Evolutionary conservation across 2,888 invertebrate species (phyloP).

Genomic region (Megastigmus dorsalis): DNA sequence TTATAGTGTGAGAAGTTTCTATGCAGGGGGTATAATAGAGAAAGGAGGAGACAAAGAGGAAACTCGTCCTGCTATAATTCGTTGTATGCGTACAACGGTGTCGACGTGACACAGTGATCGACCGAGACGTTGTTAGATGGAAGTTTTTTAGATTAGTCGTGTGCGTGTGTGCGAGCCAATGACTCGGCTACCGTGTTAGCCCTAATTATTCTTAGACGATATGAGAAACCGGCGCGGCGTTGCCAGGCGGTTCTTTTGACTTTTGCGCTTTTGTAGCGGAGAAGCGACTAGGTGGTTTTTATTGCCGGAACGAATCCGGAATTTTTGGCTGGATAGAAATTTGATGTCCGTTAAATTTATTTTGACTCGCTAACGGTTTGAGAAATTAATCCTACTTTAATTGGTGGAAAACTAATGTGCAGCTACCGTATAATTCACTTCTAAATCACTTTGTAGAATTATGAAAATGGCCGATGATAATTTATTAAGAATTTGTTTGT

Average conservation of each 20-base stretch:
- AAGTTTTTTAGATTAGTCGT: conserved; percentile 15
- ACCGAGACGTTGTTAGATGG: conserved; percentile 39
- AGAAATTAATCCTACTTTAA: no score
- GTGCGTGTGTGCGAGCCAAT: conserved; percentile 38
- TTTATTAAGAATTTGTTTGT: no score
- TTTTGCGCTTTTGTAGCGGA: background rate
- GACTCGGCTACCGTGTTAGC: conserved; percentile 24
- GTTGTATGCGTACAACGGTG: conserved; percentile 23
- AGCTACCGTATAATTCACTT: no score
- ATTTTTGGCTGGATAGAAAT: background rate
- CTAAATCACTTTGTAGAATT: no score
- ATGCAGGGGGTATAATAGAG: background rate
- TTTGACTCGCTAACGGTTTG: no score
- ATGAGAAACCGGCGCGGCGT: no score
- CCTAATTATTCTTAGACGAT: conserved; percentile 51
- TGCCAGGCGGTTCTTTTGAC: conserved; percentile 13
- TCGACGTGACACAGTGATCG: conserved; percentile 47
- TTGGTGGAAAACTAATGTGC: no score
- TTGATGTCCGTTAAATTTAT: conserved; percentile 30
- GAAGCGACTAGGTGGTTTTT: background rate
- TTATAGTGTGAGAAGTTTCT: conserved; percentile 9
- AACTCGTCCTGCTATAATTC: conserved; percentile 39
- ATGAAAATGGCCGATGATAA: no score
- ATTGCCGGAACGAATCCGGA: conserved; percentile 38
- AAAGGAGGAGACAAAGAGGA: background rate